phyloP scores from a whole-genome alignment of 2,888 invertebrate genomes.

The Crossocerus cetratus region DNA sequence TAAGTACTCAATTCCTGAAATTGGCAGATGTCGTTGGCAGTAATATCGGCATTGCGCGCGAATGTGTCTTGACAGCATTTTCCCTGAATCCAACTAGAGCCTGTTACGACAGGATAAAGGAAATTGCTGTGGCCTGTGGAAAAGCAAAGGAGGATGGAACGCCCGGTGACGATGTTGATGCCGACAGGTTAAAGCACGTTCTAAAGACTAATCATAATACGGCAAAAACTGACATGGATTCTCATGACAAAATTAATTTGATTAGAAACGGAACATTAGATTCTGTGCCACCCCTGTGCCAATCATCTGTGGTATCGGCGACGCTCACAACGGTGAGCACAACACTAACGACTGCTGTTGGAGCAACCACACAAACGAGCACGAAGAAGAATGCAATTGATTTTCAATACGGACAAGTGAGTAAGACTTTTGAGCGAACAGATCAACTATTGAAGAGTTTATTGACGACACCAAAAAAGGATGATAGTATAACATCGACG shows the following conservation, averaged over 20 bases:
- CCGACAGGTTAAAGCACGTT: slow-evolving; percentile 17
- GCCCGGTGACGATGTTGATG: slow-evolving; percentile 13
- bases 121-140: slow-evolving; percentile 78
- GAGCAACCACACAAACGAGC: background rate
- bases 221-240: background rate
- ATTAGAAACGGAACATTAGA: slow-evolving; percentile 13
- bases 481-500: slow-evolving; percentile 30
- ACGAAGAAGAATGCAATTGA: slow-evolving; percentile 49
- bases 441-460: slow-evolving; percentile 67
- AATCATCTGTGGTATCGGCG: slow-evolving; percentile 30
- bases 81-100: slow-evolving; percentile 84
- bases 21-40: slow-evolving; percentile 80
- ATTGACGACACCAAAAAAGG: slow-evolving; percentile 59
- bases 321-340: slow-evolving; percentile 6
- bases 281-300: background rate
- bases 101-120: slow-evolving; percentile 80
- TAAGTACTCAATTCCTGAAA: slow-evolving; percentile 81
- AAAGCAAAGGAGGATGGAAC: slow-evolving; percentile 74
- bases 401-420: slow-evolving; percentile 50
- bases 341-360: slow-evolving; percentile 7
- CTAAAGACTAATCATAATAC: slow-evolving; percentile 21
- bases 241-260: slow-evolving; percentile 4
- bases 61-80: slow-evolving; percentile 87
- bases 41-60: slow-evolving; percentile 82
- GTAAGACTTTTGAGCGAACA: slow-evolving; percentile 62